Percentiles rank a stretch among this genome's conserved stretches.
phyloP scores from a whole-genome alignment of 2,888 invertebrate species.

The Trichogramma dendrolimi region DNA sequence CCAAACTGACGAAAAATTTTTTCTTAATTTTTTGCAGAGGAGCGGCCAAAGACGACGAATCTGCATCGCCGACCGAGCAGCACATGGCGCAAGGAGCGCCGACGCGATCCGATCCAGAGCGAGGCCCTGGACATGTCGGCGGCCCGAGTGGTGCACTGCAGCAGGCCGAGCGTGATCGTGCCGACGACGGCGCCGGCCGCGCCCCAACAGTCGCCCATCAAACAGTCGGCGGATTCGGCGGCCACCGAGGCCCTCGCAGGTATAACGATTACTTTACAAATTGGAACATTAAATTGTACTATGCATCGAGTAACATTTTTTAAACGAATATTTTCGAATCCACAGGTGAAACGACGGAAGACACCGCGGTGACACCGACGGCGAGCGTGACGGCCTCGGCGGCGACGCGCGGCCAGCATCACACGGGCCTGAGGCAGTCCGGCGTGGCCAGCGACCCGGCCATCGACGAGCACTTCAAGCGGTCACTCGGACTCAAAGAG shows the following conservation, averaged over 20 bases:
- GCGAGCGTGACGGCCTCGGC: conserved; percentile 46
- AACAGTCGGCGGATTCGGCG: not conserved
- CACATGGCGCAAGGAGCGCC: conserved; percentile 49
- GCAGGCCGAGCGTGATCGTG: conserved; percentile 49
- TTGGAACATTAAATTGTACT: not conserved
- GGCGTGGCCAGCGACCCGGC: conserved; percentile 68
- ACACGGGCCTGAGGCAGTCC: conserved; percentile 44
- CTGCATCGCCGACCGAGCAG: conserved; percentile 49
- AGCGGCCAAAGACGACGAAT: conserved; percentile 46
- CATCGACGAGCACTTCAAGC: conserved; percentile 92
- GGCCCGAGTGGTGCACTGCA: conserved; percentile 44
- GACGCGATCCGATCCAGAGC: conserved; percentile 49
- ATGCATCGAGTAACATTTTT: not conserved
- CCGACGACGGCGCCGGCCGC: conserved; percentile 37
- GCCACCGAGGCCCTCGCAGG: conserved; percentile 22
- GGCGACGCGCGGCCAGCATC: conserved; percentile 42
- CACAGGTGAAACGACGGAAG: conserved; percentile 46
- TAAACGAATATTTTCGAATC: not conserved
- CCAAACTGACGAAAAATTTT: conserved; percentile 7
- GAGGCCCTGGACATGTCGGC: conserved; percentile 51
- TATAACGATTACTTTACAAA: not conserved
- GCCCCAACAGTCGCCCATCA: conserved; percentile 35
- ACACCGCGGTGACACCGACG: conserved; percentile 46
- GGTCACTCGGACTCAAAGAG: conserved; percentile 77
- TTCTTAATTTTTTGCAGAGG: conserved; percentile 38